phyloP scores from a whole-genome alignment of 2,797 vertebrate genomes.

The Myioborus melanocephalus region DNA sequence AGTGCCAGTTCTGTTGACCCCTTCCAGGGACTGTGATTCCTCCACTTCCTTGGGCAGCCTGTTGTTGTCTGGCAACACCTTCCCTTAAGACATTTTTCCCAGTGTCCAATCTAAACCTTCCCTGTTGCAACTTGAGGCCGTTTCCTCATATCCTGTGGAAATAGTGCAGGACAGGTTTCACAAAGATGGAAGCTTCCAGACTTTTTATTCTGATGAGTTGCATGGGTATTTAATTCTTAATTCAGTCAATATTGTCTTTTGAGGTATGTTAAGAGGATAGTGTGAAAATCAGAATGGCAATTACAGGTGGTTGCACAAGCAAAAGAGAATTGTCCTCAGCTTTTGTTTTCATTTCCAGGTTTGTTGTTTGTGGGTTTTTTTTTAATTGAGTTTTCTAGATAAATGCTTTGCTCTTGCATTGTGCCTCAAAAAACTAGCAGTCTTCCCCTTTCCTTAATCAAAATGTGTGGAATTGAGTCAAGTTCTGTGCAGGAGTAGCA shows the following conservation, averaged over 20 bases:
- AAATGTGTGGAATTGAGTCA: neutral
- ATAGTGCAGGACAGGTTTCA: neutral
- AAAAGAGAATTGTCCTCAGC: neutral
- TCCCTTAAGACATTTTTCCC: neutral
- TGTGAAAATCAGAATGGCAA: neutral
- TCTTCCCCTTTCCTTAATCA: neutral
- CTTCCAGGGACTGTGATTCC: neutral
- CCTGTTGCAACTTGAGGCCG: accelerated
- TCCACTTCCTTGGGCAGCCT: neutral
- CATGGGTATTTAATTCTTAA: slow-evolving; percentile 4
- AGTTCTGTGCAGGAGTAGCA: neutral
- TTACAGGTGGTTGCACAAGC: neutral
- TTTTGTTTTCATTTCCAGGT: neutral
- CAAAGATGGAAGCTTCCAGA: neutral
- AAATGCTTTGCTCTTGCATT: neutral
- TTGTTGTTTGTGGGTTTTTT: neutral
- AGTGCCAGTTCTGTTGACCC: neutral
- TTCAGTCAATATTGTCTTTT: neutral
- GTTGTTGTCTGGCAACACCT: neutral
- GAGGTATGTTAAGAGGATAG: neutral
- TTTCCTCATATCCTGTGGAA: neutral
- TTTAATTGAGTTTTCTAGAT: neutral
- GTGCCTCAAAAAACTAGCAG: neutral
- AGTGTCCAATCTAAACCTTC: neutral
- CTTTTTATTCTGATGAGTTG: neutral